phyloP scores from a whole-genome alignment of 64 coral and sea anemone species.

The Cladopsammia gracilis region DNA sequence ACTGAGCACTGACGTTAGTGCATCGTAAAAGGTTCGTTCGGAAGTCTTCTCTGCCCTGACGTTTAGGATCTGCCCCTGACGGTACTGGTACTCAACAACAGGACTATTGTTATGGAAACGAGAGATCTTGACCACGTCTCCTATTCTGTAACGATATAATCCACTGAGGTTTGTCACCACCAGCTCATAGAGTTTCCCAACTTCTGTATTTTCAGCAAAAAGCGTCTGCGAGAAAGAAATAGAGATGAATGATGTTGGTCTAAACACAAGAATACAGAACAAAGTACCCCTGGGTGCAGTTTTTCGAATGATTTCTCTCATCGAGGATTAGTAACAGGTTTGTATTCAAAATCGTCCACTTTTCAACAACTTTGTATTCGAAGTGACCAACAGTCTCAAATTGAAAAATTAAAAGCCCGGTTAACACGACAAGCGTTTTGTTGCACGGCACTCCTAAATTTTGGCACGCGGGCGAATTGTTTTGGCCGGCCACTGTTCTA shows the following conservation, averaged over 20 bases:
- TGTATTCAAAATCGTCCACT: no score
- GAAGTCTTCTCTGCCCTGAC: slow-evolving; percentile 52
- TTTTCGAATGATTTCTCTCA: no score
- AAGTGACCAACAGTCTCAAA: no score
- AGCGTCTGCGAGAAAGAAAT: slow-evolving; percentile 1
- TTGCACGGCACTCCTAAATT: no score
- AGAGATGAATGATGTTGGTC: background rate
- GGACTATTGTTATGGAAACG: slow-evolving; percentile 42
- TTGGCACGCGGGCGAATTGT: no score
- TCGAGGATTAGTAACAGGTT: no score
- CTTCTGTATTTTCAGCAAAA: slow-evolving; percentile 16
- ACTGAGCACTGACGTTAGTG: slow-evolving; percentile 34
- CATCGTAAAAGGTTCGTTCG: slow-evolving; percentile 62
- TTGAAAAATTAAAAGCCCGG: no score
- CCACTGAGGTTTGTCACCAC: slow-evolving; percentile 50
- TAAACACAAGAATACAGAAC: background rate
- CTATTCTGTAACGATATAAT: slow-evolving; percentile 58
- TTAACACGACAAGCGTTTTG: no score
- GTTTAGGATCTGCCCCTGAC: slow-evolving; percentile 55
- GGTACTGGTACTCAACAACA: slow-evolving; percentile 37
- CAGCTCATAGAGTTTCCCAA: slow-evolving; percentile 42
- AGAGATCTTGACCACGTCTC: slow-evolving; percentile 44
- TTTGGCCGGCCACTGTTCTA: no score
- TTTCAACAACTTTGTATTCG: no score
- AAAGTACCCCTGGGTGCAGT: no score